Conservation (phyloP, 1,140 invertebrate genomes). For the Drosophila aff. region DNA sequence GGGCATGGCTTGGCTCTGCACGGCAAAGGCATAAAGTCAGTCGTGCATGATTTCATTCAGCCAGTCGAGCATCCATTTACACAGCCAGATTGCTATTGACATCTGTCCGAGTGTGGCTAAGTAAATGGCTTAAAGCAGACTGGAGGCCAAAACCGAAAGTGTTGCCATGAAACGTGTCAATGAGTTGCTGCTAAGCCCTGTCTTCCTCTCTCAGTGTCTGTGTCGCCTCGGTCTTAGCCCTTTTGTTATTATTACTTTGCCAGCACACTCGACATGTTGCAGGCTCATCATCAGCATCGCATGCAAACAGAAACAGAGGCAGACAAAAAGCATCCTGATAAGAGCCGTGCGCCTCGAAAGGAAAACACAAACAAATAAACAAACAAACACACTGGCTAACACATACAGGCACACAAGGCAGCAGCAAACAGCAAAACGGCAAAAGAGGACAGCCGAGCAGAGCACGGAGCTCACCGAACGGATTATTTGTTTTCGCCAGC, state of each 20-base stretch:
- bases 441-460: constrained; percentile 31
- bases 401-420: constrained; percentile 8
- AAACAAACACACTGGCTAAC: constrained; percentile 22
- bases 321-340: constrained; percentile 60
- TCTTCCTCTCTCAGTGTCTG: background rate
- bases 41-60: constrained; percentile 50
- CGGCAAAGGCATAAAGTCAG: constrained; percentile 58
- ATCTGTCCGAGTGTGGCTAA: constrained; percentile 61
- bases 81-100: constrained; percentile 58
- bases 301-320: constrained; percentile 53
- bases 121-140: constrained; percentile 61
- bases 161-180: constrained; percentile 74
- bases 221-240: constrained; percentile 39
- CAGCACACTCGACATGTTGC: constrained; percentile 77
- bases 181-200: constrained; percentile 69
- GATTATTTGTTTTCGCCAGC: constrained; percentile 81
- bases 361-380: constrained; percentile 53
- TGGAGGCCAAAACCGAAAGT: constrained; percentile 44
- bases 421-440: constrained; percentile 39
- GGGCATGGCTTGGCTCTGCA: constrained; percentile 3
- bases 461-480: constrained; percentile 38
- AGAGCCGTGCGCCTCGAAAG: constrained; percentile 53
- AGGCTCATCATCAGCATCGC: constrained; percentile 56
- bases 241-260: constrained; percentile 79
- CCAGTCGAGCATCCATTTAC: constrained; percentile 45